A percentile compares a stretch with the other conserved stretches of the same genome.
These are phyloP conservation scores for Microplitis manilae DNA, from an alignment of 2,888 invertebrate species.

Conservation along the genomic window DNA sequence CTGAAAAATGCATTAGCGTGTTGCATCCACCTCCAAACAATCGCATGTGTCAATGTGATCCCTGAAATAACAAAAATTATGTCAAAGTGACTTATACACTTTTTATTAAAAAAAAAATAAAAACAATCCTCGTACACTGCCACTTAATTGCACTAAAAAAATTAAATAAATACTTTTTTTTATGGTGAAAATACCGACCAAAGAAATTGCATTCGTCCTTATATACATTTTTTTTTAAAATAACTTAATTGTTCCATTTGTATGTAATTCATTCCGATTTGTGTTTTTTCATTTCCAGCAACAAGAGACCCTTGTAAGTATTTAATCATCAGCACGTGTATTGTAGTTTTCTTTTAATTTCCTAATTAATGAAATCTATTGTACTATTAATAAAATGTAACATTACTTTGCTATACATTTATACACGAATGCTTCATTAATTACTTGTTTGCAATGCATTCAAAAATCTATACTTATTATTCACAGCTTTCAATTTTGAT, in stretches of 20 bases:
- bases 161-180: no score
- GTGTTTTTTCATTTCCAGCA: constrained; percentile 75
- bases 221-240: constrained; percentile 21
- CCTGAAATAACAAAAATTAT: constrained; percentile 42
- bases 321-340: constrained; percentile 58
- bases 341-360: constrained; percentile 38
- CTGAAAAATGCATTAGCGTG: constrained; percentile 59
- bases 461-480: no score
- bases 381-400: neutral
- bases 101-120: neutral
- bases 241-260: constrained; percentile 41
- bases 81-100: constrained; percentile 49
- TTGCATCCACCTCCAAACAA: constrained; percentile 52
- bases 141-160: neutral
- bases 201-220: constrained; percentile 15
- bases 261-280: constrained; percentile 59
- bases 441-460: no score
- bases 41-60: constrained; percentile 61
- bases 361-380: constrained; percentile 10
- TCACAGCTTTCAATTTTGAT: no score
- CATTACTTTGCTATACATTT: no score
- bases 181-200: neutral
- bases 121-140: neutral
- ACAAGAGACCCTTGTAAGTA: constrained; percentile 80
- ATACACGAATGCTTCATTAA: no score